phyloP scores from a whole-genome alignment of 2,888 invertebrate species.

The Thereva unica region DNA sequence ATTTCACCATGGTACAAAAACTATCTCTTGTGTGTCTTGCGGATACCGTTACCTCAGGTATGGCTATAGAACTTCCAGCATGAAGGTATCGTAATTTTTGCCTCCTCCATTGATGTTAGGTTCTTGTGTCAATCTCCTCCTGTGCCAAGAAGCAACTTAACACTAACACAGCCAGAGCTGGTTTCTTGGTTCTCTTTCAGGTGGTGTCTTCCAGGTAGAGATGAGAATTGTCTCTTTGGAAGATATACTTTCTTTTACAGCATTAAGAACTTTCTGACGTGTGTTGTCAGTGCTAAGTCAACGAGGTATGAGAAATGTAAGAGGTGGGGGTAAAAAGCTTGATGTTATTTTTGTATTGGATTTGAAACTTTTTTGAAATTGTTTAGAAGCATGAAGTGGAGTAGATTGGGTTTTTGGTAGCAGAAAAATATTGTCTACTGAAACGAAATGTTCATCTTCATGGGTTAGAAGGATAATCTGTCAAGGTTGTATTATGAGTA shows the following conservation, averaged over 20 bases:
- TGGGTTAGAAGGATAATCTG: no score
- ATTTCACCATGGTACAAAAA: no score
- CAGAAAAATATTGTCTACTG: no score
- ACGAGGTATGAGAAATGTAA: constrained; percentile 5
- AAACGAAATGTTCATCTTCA: no score
- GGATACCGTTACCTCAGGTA: not conserved
- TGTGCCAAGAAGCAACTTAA: constrained; percentile 4
- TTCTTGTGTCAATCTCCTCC: constrained; percentile 17
- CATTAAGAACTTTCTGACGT: constrained; percentile 34
- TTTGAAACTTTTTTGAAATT: constrained; percentile 8
- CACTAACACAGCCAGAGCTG: constrained; percentile 1
- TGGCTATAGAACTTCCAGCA: constrained; percentile 15
- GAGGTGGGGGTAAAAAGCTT: constrained; percentile 19
- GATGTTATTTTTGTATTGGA: no score
- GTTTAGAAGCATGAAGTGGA: not conserved
- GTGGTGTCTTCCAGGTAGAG: not conserved
- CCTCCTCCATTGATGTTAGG: constrained; percentile 13
- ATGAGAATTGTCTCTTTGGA: constrained; percentile 24
- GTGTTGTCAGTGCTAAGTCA: constrained; percentile 2
- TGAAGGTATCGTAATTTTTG: constrained; percentile 10
- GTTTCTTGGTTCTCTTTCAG: constrained; percentile 19
- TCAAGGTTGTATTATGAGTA: no score
- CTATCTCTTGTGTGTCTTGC: no score
- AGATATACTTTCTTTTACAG: constrained; percentile 23
- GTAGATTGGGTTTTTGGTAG: no score